phyloP scores from a whole-genome alignment of 1,140 invertebrate species.

The Trichoplusia ni region DNA sequence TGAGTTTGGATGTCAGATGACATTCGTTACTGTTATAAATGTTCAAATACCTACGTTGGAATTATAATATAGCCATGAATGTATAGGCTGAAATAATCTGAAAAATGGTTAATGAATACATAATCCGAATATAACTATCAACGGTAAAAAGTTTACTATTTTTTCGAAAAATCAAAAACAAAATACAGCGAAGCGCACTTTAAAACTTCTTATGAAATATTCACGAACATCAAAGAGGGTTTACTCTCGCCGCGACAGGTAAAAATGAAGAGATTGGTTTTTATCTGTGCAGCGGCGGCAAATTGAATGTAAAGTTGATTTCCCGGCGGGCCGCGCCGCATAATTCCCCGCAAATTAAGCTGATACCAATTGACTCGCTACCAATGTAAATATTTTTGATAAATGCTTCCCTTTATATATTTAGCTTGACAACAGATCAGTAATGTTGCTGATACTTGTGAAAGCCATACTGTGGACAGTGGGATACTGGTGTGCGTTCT shows the following conservation, averaged over 20 bases:
- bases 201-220: constrained; percentile 11
- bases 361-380: constrained; percentile 72
- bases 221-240: constrained; percentile 33
- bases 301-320: constrained; percentile 80
- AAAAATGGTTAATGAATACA: too few relatives aligned
- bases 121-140: too few relatives aligned
- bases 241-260: constrained; percentile 55
- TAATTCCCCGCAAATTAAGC: constrained; percentile 76
- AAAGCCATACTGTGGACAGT: constrained; percentile 2
- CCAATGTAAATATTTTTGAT: constrained; percentile 76
- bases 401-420: constrained; percentile 61
- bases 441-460: constrained; percentile 12
- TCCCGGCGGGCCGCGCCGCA: constrained; percentile 69
- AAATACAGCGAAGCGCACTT: not conserved
- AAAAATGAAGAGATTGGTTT: constrained; percentile 78
- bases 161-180: not conserved
- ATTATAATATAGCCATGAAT: too few relatives aligned
- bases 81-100: too few relatives aligned
- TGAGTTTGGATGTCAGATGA: too few relatives aligned
- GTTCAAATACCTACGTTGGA: too few relatives aligned
- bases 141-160: too few relatives aligned
- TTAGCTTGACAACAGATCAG: constrained; percentile 27
- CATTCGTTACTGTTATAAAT: too few relatives aligned
- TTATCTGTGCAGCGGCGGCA: constrained; percentile 68
- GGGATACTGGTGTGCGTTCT: too few relatives aligned